Evolutionary conservation across 37 sponge, comb jelly and placozoan genomes (phyloP), one percentile per base, ranked within the genome.

Genomic region (Bolinopsis microptera): DNA sequence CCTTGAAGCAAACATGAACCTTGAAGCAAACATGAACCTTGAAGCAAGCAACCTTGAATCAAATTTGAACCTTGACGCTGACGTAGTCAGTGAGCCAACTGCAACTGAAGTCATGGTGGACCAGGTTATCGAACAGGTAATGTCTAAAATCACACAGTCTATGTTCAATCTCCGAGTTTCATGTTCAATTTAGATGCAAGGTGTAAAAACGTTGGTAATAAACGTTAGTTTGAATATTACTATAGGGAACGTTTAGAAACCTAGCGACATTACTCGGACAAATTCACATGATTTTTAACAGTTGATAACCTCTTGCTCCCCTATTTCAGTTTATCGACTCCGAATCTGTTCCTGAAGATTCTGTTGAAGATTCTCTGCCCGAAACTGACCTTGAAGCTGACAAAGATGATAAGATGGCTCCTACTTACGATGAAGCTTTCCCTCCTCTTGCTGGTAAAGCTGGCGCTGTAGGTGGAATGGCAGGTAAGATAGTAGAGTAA

Each of bases 51-150:
- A n/a, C n/a, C n/a, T n/a, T n/a, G n/a, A n/a, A n/a, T n/a, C n/a
- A n/a, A n/a, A n/a, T n/a, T n/a, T 70, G 74, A 30, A 70, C 27
- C 27, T 70, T 28, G 74, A 21, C 2, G 35, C 32, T n/a, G 23
- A 27, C 5, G 90, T 40, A 8, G 90, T 3, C 61, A 30, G 13
- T 33, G 36, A 86, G 35, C 61, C 61, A 18, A 86, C 32, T 21
- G 35, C 34, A 25, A 86, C 90, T 2, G 83, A 35, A 5, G 83
- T 38, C 38, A 86, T 86, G 90, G 90, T 86, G 61, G 90, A 86
- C 35, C 90, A 86, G 39, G 90, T 86, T 30, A 86, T 86, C 3
- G 90, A 86, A 38, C 90, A 38, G 90, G 90, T 86, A n/a, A 41
- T 21, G 18, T 72, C n/a, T n/a, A n/a, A n/a, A n/a, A 67, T 22